Base-by-base conservation (phyloP, 2,797 vertebrate genomes). In the Melanotaenia maccullochi region DNA sequence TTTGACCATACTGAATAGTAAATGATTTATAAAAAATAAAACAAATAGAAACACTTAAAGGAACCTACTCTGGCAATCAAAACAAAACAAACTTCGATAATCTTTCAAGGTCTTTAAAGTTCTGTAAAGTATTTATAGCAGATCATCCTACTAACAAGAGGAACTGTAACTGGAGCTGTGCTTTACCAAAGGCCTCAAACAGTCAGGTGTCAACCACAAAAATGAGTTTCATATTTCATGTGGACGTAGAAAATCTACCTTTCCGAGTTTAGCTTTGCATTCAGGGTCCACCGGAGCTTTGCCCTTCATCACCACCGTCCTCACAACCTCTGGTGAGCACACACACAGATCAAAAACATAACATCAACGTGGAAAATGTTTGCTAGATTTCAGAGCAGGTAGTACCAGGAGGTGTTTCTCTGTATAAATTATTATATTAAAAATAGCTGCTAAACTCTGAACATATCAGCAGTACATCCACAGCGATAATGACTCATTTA, bases 231-330 rank as follows among this genome's bases (percentile, higher is more conserved):
- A 54, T 20, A 22, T 60, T 22, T 66, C 1, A 0, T 57, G 20
- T 2, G 0, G 1, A 62, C n/a, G 28, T 0, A 18, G 9, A 71
- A 9, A 2, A 69, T 14, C 16, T 85, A 97, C 97, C 95, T 96
- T 96, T 71, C 95, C 95, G 2, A 95, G 71, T 82, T 97, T 97
- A 65, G 82, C 85, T 80, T 93, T 93, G 60, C 97, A 98, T 82
- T 97, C 96, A 0, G 90, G 11, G 70, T 98, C 97, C 71, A 97
- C 93, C 0, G 97, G 96, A 49, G 94, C 96, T 91, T 95, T 97
- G 32, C 97, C 96, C 79, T 97, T 97, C 92, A 97, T 90, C 32
- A 96, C 80, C 79, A 98, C 80, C 0, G 92, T 96, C 92, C 88
- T 96, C 80, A 96, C 94, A 13, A 94, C 90, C 64, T 95, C 96